A percentile compares a stretch with the other conserved stretches of the same genome.
Conservation (phyloP, 2,888 invertebrate species). For the Eubasilissa splendida region DNA sequence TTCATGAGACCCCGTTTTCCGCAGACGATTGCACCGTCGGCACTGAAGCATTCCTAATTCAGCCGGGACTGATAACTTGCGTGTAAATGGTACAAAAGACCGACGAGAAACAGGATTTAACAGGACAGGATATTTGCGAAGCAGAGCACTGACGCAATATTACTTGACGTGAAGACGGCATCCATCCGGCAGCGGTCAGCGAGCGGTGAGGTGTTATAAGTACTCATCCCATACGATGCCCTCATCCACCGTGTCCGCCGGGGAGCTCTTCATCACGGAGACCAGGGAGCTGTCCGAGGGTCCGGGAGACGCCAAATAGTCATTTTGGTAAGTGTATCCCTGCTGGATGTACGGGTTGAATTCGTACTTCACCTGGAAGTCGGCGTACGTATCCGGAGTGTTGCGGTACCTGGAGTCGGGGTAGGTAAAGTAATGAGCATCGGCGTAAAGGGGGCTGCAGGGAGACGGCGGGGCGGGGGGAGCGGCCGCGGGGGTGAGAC, state of each 20-base stretch:
- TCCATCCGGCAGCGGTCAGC: neutral
- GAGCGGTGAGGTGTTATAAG: slow-evolving; percentile 51
- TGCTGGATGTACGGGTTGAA: slow-evolving; percentile 29
- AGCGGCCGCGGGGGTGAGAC: slow-evolving; percentile 38
- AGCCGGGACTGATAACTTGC: no score
- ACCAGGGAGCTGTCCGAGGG: neutral
- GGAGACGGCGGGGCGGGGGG: slow-evolving; percentile 47
- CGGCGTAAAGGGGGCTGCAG: slow-evolving; percentile 47
- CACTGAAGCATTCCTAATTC: no score
- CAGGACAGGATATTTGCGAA: no score
- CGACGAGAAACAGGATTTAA: no score
- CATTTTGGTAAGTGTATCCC: slow-evolving; percentile 31
- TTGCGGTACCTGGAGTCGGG: slow-evolving; percentile 4
- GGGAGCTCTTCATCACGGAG: slow-evolving; percentile 26
- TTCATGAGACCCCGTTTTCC: no score
- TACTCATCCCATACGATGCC: slow-evolving; percentile 52
- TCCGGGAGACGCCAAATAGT: slow-evolving; percentile 31
- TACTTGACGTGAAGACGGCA: no score
- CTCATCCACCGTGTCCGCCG: slow-evolving; percentile 31
- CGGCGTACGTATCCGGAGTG: slow-evolving; percentile 1
- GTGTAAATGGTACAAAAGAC: no score
- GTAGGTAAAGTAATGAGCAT: slow-evolving; percentile 45
- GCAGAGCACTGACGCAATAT: no score
- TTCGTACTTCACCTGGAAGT: slow-evolving; percentile 13
- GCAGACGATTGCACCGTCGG: no score